phyloP scores from a whole-genome alignment of 2,888 invertebrate species.

The Hedychridium roseum region DNA sequence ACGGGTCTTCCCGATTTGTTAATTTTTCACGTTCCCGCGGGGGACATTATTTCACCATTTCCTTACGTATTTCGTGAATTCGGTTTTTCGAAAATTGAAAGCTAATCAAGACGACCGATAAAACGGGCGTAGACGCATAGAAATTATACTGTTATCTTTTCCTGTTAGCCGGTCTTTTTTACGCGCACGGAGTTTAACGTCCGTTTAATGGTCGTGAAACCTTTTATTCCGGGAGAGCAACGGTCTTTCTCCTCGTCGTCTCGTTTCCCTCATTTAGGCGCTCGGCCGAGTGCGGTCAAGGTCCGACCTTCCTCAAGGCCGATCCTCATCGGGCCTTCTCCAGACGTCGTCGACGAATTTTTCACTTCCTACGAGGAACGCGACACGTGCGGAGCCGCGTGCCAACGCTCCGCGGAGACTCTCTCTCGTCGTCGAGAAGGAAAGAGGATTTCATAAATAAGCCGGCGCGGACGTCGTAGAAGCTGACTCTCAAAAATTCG shows the following conservation, averaged over 20 bases:
- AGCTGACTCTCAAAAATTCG: too few species aligned
- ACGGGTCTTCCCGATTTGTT: too few species aligned
- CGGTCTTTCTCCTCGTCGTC: conserved; percentile 10
- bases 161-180: too few species aligned
- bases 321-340: conserved; percentile 10
- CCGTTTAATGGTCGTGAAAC: conserved; percentile 15
- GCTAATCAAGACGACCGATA: too few species aligned
- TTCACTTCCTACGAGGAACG: conserved; percentile 23
- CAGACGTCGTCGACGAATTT: conserved; percentile 26
- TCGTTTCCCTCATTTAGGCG: conserved; percentile 17
- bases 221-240: conserved; percentile 6
- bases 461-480: conserved; percentile 12
- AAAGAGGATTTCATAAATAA: conserved; percentile 10
- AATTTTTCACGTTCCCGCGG: too few species aligned
- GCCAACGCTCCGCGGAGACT: too few species aligned
- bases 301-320: conserved; percentile 45
- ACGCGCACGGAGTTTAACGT: conserved; percentile 5
- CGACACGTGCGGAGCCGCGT: conserved; percentile 2
- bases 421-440: conserved; percentile 24
- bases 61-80: too few species aligned
- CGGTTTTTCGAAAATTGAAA: too few species aligned
- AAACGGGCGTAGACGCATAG: too few species aligned
- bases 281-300: conserved; percentile 29
- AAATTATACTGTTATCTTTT: too few species aligned
- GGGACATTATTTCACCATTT: too few species aligned